phyloP scores from a whole-genome alignment of 2,797 vertebrate genomes.

The Masticophis lateralis region DNA sequence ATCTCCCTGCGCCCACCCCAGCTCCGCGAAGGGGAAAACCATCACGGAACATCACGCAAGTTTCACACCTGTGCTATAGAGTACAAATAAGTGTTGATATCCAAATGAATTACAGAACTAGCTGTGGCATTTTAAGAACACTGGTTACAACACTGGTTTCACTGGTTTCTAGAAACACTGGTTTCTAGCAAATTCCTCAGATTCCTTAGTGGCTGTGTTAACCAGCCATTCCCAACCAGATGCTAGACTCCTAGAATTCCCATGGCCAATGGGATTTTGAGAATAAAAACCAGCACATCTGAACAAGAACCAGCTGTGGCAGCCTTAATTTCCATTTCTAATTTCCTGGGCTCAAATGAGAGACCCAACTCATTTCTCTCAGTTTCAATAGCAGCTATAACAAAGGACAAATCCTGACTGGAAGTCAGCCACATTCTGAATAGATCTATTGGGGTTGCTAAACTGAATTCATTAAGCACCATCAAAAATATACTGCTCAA shows the following conservation, averaged over 20 bases:
- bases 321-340: neutral
- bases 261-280: neutral
- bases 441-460: neutral
- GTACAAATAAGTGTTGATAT: neutral
- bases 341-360: neutral
- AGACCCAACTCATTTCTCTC: neutral
- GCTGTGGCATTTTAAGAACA: neutral
- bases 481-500: neutral
- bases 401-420: neutral
- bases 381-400: neutral
- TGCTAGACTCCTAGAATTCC: neutral
- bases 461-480: neutral
- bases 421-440: neutral
- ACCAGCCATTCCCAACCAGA: neutral
- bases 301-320: neutral
- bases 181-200: neutral
- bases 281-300: neutral
- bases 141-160: neutral
- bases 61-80: neutral
- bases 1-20: neutral
- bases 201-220: neutral
- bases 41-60: fast-evolving
- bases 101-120: neutral
- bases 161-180: neutral
- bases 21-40: neutral